Conservation (phyloP, 1,140 invertebrate species). For the Cotesia typhae region DNA sequence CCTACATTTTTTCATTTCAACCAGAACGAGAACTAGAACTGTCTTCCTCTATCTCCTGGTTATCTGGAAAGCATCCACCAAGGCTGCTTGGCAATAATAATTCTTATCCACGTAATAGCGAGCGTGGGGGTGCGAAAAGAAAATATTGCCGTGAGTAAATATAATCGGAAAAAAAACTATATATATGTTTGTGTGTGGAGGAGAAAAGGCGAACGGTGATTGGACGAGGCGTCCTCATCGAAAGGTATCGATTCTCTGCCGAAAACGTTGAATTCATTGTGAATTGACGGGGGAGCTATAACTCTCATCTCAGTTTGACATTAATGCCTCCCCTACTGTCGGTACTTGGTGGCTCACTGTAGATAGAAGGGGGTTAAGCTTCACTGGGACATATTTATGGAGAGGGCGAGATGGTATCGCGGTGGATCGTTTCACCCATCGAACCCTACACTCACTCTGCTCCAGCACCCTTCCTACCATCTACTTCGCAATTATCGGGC, state of each 20-base stretch:
- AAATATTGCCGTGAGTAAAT: slow-evolving; percentile 34
- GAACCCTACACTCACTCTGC: slow-evolving; percentile 15
- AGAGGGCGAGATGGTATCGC: slow-evolving; percentile 66
- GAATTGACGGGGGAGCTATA: slow-evolving; percentile 68
- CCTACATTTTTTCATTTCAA: background rate
- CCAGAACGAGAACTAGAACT: too few relatives aligned
- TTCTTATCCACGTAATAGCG: background rate
- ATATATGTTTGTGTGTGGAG: background rate
- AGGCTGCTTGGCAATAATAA: background rate
- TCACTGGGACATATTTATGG: slow-evolving; percentile 66
- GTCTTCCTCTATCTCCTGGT: too few relatives aligned
- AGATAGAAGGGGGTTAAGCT: slow-evolving; percentile 64
- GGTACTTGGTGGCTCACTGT: slow-evolving; percentile 48
- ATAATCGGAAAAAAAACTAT: slow-evolving; percentile 21
- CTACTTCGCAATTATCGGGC: slow-evolving; percentile 65
- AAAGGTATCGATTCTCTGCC: slow-evolving; percentile 60
- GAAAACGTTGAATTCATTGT: slow-evolving; percentile 67
- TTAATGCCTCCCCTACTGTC: slow-evolving; percentile 61
- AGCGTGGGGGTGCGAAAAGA: slow-evolving; percentile 1
- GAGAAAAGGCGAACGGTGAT: slow-evolving; percentile 26
- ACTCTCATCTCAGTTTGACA: slow-evolving; percentile 65
- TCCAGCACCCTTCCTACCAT: slow-evolving; percentile 57
- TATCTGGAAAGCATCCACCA: background rate
- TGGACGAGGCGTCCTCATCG: slow-evolving; percentile 44
- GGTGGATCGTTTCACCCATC: slow-evolving; percentile 40